A percentile compares a stretch with the other conserved stretches of the same genome.
Conservation (phyloP, 2,888 invertebrate genomes). For the Schizotus pectinicornis region DNA sequence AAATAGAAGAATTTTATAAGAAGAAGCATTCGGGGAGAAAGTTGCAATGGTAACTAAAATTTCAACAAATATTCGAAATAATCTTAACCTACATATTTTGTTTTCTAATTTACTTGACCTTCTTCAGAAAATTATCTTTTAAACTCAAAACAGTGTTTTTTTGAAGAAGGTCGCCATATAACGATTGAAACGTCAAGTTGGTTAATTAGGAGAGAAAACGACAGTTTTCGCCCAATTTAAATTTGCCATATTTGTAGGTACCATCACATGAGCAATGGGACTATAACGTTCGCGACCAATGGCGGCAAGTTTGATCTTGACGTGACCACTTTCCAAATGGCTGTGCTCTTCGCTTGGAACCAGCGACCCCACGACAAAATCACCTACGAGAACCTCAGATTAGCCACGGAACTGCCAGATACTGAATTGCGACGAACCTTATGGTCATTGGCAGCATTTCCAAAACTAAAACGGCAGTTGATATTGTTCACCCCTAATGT, state of each 20-base stretch:
- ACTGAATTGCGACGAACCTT: conserved; percentile 92
- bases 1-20: conserved; percentile 98
- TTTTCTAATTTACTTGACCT: no score
- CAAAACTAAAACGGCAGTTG: conserved; percentile 93
- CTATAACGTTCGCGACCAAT: conserved; percentile 92
- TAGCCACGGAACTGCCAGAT: conserved; percentile 97
- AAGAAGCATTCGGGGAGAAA: conserved; percentile 97
- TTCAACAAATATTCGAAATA: not conserved
- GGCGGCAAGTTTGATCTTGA: conserved; percentile 96
- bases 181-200: not conserved
- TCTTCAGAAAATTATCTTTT: not conserved
- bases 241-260: conserved; percentile 58
- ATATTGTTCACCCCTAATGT: conserved; percentile 80
- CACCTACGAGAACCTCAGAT: conserved; percentile 93
- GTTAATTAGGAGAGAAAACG: no score
- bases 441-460: conserved; percentile 95
- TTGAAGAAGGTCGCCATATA: not conserved
- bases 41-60: conserved; percentile 87
- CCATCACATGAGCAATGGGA: conserved; percentile 99
- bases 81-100: not conserved
- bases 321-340: conserved; percentile 99
- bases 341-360: conserved; percentile 98
- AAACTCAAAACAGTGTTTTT: not conserved
- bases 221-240: not conserved
- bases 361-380: conserved; percentile 91